Base-by-base conservation (phyloP, 2,888 invertebrate genomes). In the Agonopterix heracliana region DNA sequence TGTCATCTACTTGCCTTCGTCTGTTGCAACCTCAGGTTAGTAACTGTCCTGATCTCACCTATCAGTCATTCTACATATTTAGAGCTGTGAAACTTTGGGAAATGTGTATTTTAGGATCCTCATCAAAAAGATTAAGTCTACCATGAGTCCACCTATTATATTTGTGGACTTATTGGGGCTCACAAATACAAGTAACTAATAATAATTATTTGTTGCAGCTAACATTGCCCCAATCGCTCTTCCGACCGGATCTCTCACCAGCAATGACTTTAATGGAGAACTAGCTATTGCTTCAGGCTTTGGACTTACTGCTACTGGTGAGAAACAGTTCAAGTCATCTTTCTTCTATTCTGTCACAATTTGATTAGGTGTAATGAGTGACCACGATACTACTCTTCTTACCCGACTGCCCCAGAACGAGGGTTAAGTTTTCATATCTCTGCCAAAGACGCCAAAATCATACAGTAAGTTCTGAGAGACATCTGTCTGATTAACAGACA, bases 231-330 rank as follows among this genome's bases (percentile, higher is more conserved):
- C 70, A 1, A 57, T 74, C 34, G 54, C 64, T 9, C 49, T 77
- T 11, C 78, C 78, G 5, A 54, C 63, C 34, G 68, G 64, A 9
- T 1, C 14, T 35, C 54, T 64, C 47, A 26, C 66, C 0, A 12
- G 47, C 4, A 41, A 47, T 3, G 12, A 14, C 35, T 76, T 68
- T 17, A 57, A 48, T n/a, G 68, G 71, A 9, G 26, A 13, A 17
- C 9, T 34, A 0, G 75, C 64, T 11, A 48, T 61, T 40, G 72
- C 71, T 14, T 68, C 69, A 40, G 78, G 78, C 12, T 77, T 65
- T 50, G 78, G 78, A 38, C 35, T 68, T 2, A 74, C 66, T 4
- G 38, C 11, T 17, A 64, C 71, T 38, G 60, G 77, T 75, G 9
- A 42, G 42, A 3, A 17, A 4, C 17, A 17, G 17, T 17, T 17